These are phyloP conservation scores for Cydia splendana DNA, from an alignment of 1,140 invertebrate species.

Conservation along the genomic window DNA sequence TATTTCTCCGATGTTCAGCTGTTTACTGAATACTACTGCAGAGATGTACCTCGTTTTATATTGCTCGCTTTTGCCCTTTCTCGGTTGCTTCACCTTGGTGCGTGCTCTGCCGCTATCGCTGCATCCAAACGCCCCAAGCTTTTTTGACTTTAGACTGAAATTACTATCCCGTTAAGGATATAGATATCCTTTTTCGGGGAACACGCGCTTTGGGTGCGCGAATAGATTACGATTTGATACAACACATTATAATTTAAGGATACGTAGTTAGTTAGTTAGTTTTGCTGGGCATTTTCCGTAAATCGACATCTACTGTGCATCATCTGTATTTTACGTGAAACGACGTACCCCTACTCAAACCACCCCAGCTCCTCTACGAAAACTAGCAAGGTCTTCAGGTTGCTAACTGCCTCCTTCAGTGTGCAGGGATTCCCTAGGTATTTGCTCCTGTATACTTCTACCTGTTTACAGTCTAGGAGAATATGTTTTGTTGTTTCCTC, in stretches of 20 bases:
- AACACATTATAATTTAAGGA: neutral
- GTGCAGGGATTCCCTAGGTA: too few relatives aligned
- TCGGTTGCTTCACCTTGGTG: constrained; percentile 75
- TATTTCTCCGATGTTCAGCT: constrained; percentile 54
- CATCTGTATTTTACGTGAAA: too few relatives aligned
- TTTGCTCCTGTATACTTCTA: too few relatives aligned
- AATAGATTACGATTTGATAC: neutral
- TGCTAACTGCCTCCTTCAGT: too few relatives aligned
- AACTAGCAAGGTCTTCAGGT: too few relatives aligned
- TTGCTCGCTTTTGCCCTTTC: constrained; percentile 74
- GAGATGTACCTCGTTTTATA: constrained; percentile 76
- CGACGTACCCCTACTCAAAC: too few relatives aligned
- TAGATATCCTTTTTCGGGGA: constrained; percentile 13
- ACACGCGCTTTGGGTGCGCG: neutral
- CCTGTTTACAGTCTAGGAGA: too few relatives aligned
- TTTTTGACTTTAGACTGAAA: constrained; percentile 35
- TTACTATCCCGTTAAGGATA: constrained; percentile 51
- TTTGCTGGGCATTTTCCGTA: too few relatives aligned
- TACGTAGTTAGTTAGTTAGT: neutral
- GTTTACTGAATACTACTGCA: constrained; percentile 63
- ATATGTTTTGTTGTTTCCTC: too few relatives aligned
- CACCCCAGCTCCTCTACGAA: too few relatives aligned
- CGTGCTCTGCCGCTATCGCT: constrained; percentile 56
- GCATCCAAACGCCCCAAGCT: constrained; percentile 60
- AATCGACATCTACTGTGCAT: too few relatives aligned